Base-by-base conservation (phyloP, 2,797 vertebrate species). In the Neostethus bicornis region DNA sequence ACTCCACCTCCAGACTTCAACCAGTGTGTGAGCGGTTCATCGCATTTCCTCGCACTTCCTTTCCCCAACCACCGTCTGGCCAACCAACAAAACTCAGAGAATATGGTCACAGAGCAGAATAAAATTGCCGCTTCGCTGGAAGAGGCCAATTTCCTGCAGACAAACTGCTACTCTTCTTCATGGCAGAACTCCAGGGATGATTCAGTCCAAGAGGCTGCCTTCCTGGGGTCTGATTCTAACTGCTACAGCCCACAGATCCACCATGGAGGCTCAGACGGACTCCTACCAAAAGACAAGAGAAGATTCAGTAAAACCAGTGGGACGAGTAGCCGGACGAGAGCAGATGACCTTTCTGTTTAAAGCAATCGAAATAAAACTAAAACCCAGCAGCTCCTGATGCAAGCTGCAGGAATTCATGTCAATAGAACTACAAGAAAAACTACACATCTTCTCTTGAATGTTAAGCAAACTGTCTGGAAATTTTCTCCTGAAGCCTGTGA, bases 1-100 rank as follows among this genome's bases (percentile, higher is more conserved):
- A 95, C 94, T 0, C 95, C 94, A 0, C 95, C 94, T 0, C 95
- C 95, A 0, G 94, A 94, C 77, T 98, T 99, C 61, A 93, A 66
- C 70, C 94, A 96, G 66, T 96, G 95, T 45, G 65, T 98, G 42
- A 88, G 83, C 0, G 87, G 79, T 24, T 78, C 88, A 2, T 70
- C 90, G 0, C 87, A 87, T 46, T 85, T 86, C 61, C 71, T 94
- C 76, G 80, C 89, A 25, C 87, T 84, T 10, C 89, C 94, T 3
- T 98, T 96, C 84, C 93, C 90, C 74, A 90, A 93, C 85, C 94
- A 93, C 45, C 55, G 66, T 0, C 45, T 94, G 75, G 94, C 91
- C 0, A 89, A 91, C 53, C 94, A 94, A 61, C 96, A 98, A 70
- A 98, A 97, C 82, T 95, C 94, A 0, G 93, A 90, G 55, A 95